Evolutionary conservation across 2,888 invertebrate genomes (phyloP).

Genomic region (Helicoverpa assulta): DNA sequence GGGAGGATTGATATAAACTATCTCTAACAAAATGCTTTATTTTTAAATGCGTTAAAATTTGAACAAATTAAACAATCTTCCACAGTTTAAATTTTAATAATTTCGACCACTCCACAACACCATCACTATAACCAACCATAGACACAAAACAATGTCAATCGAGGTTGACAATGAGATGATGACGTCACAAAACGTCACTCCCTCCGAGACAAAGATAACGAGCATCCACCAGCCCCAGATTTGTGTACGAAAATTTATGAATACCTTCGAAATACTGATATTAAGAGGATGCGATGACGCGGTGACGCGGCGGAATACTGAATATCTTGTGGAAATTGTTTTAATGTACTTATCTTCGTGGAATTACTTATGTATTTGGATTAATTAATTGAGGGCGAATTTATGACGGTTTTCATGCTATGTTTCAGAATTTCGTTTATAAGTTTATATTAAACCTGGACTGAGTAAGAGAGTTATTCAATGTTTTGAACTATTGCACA

Average conservation of each 20-base stretch:
- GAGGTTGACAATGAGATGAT: constrained; percentile 76
- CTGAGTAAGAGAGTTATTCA: no score
- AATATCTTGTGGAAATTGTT: constrained; percentile 60
- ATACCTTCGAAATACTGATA: constrained; percentile 61
- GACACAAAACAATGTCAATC: constrained; percentile 76
- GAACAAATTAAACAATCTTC: no score
- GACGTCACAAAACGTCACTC: constrained; percentile 80
- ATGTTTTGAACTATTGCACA: no score
- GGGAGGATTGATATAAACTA: no score
- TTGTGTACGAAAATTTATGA: constrained; percentile 77
- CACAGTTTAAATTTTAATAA: neutral
- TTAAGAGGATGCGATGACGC: constrained; percentile 57
- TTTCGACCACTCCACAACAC: constrained; percentile 14
- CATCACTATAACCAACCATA: constrained; percentile 33
- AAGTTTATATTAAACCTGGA: neutral
- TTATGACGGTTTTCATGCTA: neutral
- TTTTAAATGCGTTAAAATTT: no score
- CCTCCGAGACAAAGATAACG: constrained; percentile 76
- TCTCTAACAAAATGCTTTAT: no score
- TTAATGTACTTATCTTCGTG: constrained; percentile 33
- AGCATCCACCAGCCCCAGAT: constrained; percentile 74
- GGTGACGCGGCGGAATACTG: constrained; percentile 64
- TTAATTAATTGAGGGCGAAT: constrained; percentile 13
- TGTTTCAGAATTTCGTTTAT: neutral
- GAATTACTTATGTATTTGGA: constrained; percentile 2